Percentiles rank a stretch among this genome's conserved stretches.
These are phyloP conservation scores for Epinephelus cyanopodus DNA, from an alignment of 2,113 vertebrate species.

Conservation along the genomic window DNA sequence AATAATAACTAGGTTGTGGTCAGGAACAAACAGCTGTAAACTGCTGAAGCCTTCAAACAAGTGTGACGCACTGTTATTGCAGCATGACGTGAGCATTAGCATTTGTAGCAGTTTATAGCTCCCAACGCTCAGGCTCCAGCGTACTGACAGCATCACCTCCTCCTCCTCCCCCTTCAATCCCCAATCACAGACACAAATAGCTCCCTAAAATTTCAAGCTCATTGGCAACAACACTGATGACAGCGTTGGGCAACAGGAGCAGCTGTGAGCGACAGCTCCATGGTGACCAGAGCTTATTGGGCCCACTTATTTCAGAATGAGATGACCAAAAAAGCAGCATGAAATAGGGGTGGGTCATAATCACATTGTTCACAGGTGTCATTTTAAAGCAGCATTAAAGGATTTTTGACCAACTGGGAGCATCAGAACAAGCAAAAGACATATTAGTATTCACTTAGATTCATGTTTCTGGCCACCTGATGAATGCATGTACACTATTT, in stretches of 20 bases:
- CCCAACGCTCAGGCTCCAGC: conserved; percentile 13
- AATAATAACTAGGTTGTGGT: neutral
- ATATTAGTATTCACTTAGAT: no score
- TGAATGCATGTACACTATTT: no score
- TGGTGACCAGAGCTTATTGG: neutral
- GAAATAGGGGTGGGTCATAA: neutral
- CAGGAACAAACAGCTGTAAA: conserved; percentile 1
- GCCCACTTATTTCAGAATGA: neutral
- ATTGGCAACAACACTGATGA: conserved; percentile 26
- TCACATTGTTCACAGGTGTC: neutral
- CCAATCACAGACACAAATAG: conserved; percentile 61
- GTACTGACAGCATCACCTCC: conserved; percentile 4
- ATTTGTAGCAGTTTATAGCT: conserved; percentile 43
- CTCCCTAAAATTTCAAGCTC: conserved; percentile 52
- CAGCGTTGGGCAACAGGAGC: conserved; percentile 1
- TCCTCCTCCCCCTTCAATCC: conserved; percentile 18
- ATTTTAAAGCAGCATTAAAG: neutral
- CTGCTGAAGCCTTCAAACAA: conserved; percentile 17
- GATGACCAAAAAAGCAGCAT: neutral
- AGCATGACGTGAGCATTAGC: conserved; percentile 28
- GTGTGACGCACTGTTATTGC: conserved; percentile 16
- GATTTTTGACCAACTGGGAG: neutral
- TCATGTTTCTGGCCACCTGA: no score
- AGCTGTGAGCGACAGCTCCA: conserved; percentile 19
- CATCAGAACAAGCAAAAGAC: neutral